phyloP scores from a whole-genome alignment of 2,113 vertebrate genomes.

The Sorex araneus region DNA sequence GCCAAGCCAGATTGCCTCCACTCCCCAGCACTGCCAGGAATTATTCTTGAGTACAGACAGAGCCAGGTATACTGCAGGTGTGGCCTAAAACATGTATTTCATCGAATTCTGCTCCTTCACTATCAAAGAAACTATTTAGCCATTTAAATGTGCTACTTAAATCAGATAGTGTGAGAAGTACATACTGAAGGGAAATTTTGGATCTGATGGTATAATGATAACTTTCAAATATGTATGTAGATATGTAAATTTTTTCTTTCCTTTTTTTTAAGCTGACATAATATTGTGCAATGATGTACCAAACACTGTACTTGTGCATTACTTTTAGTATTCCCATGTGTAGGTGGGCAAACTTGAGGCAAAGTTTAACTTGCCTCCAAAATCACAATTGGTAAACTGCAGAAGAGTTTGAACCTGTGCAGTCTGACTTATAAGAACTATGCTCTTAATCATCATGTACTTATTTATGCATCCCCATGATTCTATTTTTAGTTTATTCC shows the following conservation, averaged over 20 bases:
- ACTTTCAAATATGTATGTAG: not conserved
- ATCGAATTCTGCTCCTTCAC: too few relatives aligned
- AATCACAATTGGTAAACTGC: not conserved
- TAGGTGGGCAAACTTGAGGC: not conserved
- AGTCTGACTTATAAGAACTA: not conserved
- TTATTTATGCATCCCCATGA: not conserved
- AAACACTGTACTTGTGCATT: too few relatives aligned
- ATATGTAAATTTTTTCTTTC: not conserved
- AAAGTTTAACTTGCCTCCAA: not conserved
- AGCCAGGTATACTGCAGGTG: too few relatives aligned
- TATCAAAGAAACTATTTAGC: too few relatives aligned
- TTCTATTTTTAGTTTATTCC: slow-evolving; percentile 3
- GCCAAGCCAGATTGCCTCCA: too few relatives aligned
- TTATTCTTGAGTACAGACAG: too few relatives aligned
- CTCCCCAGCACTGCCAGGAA: too few relatives aligned
- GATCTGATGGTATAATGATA: not conserved
- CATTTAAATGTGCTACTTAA: not conserved
- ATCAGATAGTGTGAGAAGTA: not conserved
- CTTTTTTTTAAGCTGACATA: slow-evolving; percentile 10
- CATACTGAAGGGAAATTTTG: not conserved
- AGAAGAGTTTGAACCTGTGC: not conserved
- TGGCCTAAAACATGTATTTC: too few relatives aligned
- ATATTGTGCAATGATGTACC: not conserved
- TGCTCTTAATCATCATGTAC: not conserved
- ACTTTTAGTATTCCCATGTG: not conserved